Percentiles rank a stretch among this genome's conserved stretches.
These are phyloP conservation scores for Matsumyia berberina DNA, from an alignment of 2,888 invertebrate species.

Conservation along the genomic window DNA sequence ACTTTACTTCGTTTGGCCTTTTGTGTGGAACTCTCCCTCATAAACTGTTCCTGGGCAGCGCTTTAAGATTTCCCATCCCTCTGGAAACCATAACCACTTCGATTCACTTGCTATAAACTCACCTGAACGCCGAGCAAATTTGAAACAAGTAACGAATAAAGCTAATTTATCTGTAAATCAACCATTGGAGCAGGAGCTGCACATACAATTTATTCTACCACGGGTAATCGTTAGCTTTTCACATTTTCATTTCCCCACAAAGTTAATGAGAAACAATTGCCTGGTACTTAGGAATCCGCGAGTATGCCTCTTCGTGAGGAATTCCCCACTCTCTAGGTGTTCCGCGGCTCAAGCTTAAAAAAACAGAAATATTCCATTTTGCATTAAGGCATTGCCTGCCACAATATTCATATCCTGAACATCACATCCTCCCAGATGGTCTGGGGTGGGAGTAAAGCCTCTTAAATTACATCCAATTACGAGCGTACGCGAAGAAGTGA, in stretches of 20 bases:
- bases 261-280: slow-evolving; percentile 54
- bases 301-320: slow-evolving; percentile 1
- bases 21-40: too few species aligned
- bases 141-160: background rate
- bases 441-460: slow-evolving; percentile 9
- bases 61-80: background rate
- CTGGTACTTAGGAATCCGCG: slow-evolving; percentile 28
- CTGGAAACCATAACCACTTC: background rate
- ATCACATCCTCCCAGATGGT: background rate
- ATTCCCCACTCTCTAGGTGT: background rate
- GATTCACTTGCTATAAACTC: background rate
- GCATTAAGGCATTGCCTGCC: background rate
- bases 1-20: background rate
- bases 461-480: slow-evolving; percentile 58
- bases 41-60: background rate
- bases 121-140: background rate
- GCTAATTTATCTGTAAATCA: background rate
- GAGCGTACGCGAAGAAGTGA: slow-evolving; percentile 9
- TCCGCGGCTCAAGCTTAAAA: too few species aligned
- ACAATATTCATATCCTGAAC: background rate
- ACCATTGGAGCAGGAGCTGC: background rate
- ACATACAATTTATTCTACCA: slow-evolving; percentile 4
- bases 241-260: slow-evolving; percentile 29
- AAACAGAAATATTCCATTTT: background rate
- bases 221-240: slow-evolving; percentile 35